Evolutionary conservation across 2,797 vertebrate species (phyloP), one percentile per base, ranked within the genome.

Genomic region (Sebastes matsubarae): DNA sequence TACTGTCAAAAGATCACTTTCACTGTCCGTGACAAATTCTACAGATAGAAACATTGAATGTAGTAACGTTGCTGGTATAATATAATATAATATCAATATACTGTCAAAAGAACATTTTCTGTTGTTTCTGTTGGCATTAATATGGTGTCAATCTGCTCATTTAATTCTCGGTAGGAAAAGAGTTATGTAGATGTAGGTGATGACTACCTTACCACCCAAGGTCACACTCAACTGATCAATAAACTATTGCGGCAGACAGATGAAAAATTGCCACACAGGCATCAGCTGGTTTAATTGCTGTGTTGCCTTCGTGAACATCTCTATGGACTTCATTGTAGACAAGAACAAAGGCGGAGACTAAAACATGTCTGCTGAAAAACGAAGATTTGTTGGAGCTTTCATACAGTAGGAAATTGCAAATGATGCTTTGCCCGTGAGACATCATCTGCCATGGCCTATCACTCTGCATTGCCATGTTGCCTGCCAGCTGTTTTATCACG

Each of bases 401-500:
- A 78, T 88, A 83, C 83, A 77, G 87, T 74, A 46, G 91, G 87
- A 95, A 93, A 88, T 87, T 74, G 84, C 80, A 85, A 90, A 91
- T 89, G 83, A 94, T 84, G 80, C 81, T 89, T 87, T 81, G 87
- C 90, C 92, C 80, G 32, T 14, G 86, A 92, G 89, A 90, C 89
- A 91, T 94, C 92, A 88, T 93, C 89, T 91, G 90, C 86, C 80
- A 77, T 27, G 80, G 92, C 91, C 88, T 83, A 90, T 93, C 90
- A 85, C 85, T 94, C 91, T 68, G 68, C 82, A 29, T 82, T 70
- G 83, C 91, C 92, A 90, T 90, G 93, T 87, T 89, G 89, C 82
- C 90, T 85, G 93, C 93, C 94, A 94, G 94, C 93, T 95, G 94
- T 91, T 93, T 90, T 38, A 82, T 85, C 90, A 91, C 42, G 90